Evolutionary conservation across 2,888 invertebrate species (phyloP).

Genomic region (Apantesis nais): DNA sequence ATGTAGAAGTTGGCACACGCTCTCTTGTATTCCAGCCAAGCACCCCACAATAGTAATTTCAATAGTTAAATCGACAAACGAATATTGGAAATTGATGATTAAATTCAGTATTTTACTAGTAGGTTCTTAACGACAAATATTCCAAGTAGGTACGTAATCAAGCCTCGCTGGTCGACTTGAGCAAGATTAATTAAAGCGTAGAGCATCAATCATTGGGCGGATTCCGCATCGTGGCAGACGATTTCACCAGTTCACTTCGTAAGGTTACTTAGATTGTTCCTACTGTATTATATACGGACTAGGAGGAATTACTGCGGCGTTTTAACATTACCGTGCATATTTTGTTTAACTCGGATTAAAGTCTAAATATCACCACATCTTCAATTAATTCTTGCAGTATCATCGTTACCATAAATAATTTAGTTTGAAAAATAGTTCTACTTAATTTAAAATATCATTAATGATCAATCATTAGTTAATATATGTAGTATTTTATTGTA

Average conservation of each 20-base stretch:
- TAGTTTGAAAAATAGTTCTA: not conserved
- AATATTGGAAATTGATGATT: conserved; percentile 5
- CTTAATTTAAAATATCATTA: not conserved
- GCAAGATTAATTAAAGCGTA: conserved; percentile 79
- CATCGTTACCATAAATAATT: not conserved
- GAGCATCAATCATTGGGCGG: conserved; percentile 78
- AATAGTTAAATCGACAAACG: conserved; percentile 1
- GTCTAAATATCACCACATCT: not conserved
- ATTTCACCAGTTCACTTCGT: conserved; percentile 57
- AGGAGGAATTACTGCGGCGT: not conserved
- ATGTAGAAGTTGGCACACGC: too few species aligned
- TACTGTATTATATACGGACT: conserved; percentile 37
- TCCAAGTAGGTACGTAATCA: conserved; percentile 63
- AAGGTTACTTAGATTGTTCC: conserved; percentile 49
- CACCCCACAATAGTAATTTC: not conserved
- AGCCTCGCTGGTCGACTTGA: conserved; percentile 66
- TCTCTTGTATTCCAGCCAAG: not conserved
- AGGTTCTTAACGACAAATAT: conserved; percentile 54
- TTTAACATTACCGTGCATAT: not conserved
- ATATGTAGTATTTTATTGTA: not conserved
- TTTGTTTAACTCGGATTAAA: not conserved
- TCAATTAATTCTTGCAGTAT: not conserved
- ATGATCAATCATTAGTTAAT: too few species aligned
- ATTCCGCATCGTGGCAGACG: conserved; percentile 61
- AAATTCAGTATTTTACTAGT: conserved; percentile 7